Percentiles rank a stretch among this genome's conserved stretches.
Evolutionary conservation across 2,113 vertebrate species (phyloP).

Genomic region (Esox niger): DNA sequence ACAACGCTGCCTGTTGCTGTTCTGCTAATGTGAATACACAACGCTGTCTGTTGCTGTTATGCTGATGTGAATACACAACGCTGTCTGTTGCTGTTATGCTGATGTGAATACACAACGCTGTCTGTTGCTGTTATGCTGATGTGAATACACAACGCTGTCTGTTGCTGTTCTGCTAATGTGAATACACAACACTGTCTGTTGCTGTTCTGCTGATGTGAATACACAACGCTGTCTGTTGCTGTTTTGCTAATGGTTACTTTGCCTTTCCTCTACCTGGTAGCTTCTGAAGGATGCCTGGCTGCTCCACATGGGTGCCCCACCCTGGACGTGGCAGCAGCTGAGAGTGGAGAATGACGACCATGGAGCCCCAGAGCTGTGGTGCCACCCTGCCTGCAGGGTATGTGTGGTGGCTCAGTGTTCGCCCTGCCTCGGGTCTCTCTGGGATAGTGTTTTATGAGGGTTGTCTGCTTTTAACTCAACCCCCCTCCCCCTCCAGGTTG

Average conservation of each 20-base stretch:
- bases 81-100: no score
- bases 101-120: no score
- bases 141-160: no score
- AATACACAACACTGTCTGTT: not conserved
- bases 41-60: no score
- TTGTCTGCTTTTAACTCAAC: not conserved
- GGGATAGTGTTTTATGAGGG: not conserved
- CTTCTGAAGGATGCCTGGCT: slow-evolving; percentile 97
- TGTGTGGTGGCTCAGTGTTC: slow-evolving; percentile 33
- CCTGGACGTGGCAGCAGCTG: slow-evolving; percentile 93
- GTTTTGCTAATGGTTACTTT: not conserved
- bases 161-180: no score
- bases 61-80: not conserved
- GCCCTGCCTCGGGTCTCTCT: not conserved
- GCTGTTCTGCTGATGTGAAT: not conserved
- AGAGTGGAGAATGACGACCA: slow-evolving; percentile 97
- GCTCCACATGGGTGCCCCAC: slow-evolving; percentile 80
- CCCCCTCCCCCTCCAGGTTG: slow-evolving; percentile 76
- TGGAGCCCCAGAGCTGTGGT: slow-evolving; percentile 94
- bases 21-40: no score
- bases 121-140: no score
- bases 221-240: not conserved
- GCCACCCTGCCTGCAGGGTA: slow-evolving; percentile 94
- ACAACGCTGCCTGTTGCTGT: no score
- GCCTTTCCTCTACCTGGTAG: slow-evolving; percentile 56